Evolutionary conservation across 2,888 invertebrate genomes (phyloP), one percentile per base, ranked within the genome.

Genomic region (Drosophila subquinaria): DNA sequence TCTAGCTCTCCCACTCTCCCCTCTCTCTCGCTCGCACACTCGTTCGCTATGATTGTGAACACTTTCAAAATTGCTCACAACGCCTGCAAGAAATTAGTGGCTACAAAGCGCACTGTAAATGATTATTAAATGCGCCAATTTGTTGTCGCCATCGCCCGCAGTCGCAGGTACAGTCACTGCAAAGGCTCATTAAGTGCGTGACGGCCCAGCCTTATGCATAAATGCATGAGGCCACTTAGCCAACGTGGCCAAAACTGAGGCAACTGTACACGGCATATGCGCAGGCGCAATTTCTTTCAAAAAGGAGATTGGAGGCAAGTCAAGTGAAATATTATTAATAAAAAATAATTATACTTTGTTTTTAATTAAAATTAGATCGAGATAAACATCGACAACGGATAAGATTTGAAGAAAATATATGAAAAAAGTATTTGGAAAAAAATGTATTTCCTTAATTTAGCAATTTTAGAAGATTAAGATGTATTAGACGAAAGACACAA

Each of bases 101-200:
- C 84, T 59, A 53, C 69, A 82, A 86, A 77, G 80, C 81, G 80
- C 67, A 73, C 69, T 67, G 81, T 81, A 79, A 88, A 87, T 81
- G 81, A 87, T 88, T 88, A 84, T 84, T 88, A 84, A 84, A 84
- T 74, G 87, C 84, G 84, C 74, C 84, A 84, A 84, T 84, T 84
- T 84, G 84, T 83, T 81, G 88, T 69, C 87, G 75, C 78, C 62
- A 61, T 45, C 47, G 64, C 51, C 52, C 43, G 66, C 60, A 20
- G 52, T 61, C 17, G 55, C 53, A 79, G 72, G 72, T 76, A 72
- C 78, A 69, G 76, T 79, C 67, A 17, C 74, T 56, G 45, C 64
- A 50, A 60, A 62, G 88, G 74, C 89, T 84, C 84, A 84, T 84
- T 84, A 84, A 86, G 89, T 84, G 84, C 84, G 88, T 83, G 82